Percentiles rank a stretch among this genome's conserved stretches.
phyloP scores from a whole-genome alignment of 2,888 invertebrate genomes.

The Cetonia aurata region DNA sequence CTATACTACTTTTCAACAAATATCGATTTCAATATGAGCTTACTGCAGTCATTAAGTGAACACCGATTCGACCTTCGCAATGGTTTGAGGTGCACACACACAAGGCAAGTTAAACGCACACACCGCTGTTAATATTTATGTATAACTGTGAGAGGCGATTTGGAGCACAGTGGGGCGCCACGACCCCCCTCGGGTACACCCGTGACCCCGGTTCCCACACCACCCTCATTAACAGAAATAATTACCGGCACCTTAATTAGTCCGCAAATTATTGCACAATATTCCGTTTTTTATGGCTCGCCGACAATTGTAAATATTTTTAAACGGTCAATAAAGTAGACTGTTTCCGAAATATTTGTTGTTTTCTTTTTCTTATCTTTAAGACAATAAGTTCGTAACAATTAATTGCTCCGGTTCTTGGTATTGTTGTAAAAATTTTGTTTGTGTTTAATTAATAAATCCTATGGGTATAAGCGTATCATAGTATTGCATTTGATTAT shows the following conservation, averaged over 20 bases:
- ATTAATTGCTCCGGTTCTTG: background rate
- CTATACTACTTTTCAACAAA: slow-evolving; percentile 7
- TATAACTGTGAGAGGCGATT: slow-evolving; percentile 58
- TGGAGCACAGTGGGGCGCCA: slow-evolving; percentile 60
- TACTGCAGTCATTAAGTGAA: slow-evolving; percentile 21
- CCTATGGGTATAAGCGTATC: background rate
- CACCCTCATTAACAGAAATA: slow-evolving; percentile 65
- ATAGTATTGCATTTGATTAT: background rate
- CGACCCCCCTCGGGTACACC: slow-evolving; percentile 58
- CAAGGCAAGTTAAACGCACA: slow-evolving; percentile 23
- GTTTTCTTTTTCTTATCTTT: slow-evolving; percentile 9
- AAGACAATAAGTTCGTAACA: slow-evolving; percentile 7
- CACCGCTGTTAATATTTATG: slow-evolving; percentile 53
- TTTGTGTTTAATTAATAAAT: background rate
- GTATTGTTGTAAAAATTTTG: background rate
- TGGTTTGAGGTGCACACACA: slow-evolving; percentile 22
- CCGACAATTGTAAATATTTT: slow-evolving; percentile 44
- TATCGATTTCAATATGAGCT: slow-evolving; percentile 26
- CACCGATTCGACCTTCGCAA: slow-evolving; percentile 21
- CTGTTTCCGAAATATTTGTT: background rate
- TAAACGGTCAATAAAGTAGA: slow-evolving; percentile 30
- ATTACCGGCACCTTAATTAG: slow-evolving; percentile 58
- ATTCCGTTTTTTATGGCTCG: slow-evolving; percentile 39
- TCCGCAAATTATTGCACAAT: slow-evolving; percentile 44
- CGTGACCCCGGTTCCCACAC: slow-evolving; percentile 63